Percentiles rank a stretch among this genome's conserved stretches.
These are phyloP conservation scores for Erpetoichthys calabaricus DNA, from an alignment of 2,797 vertebrate species.

Conservation along the genomic window DNA sequence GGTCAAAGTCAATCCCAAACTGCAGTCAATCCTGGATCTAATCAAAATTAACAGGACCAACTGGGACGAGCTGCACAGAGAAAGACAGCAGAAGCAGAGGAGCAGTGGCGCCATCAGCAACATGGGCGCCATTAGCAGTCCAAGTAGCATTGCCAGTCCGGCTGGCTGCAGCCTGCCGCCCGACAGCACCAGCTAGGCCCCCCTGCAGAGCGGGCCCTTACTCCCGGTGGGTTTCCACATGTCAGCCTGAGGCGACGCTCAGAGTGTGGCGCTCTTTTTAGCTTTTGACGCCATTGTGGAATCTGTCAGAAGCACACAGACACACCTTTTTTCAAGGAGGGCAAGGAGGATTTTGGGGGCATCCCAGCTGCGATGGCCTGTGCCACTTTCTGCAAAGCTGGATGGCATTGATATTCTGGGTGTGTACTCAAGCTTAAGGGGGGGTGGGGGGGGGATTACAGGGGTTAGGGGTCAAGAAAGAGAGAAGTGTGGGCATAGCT, in stretches of 20 bases:
- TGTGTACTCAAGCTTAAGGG: too few species aligned
- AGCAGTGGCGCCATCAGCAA: constrained; percentile 23
- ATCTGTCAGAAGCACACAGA: constrained; percentile 30
- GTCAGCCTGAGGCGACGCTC: constrained; percentile 32
- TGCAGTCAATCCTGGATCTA: constrained; percentile 87
- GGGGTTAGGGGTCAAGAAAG: too few species aligned
- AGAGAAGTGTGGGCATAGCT: too few species aligned
- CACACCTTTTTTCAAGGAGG: constrained; percentile 7
- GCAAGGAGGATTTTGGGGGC: not conserved
- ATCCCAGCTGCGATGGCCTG: constrained; percentile 1
- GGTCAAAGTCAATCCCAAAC: constrained; percentile 82
- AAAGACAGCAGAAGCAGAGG: constrained; percentile 48
- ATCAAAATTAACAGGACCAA: constrained; percentile 72
- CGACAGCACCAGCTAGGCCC: constrained; percentile 41
- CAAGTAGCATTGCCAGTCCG: constrained; percentile 20
- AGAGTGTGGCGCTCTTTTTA: constrained; percentile 40
- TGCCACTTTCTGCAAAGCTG: constrained; percentile 1
- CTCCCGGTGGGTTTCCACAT: constrained; percentile 25
- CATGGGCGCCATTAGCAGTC: constrained; percentile 20
- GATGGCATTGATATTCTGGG: not conserved
- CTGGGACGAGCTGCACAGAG: constrained; percentile 83
- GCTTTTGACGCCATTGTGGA: constrained; percentile 38
- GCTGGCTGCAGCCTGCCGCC: constrained; percentile 25
- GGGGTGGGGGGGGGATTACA: too few species aligned
- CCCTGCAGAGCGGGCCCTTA: constrained; percentile 10